phyloP scores from a whole-genome alignment of 1,140 invertebrate species.

The Scylla paramamosain region DNA sequence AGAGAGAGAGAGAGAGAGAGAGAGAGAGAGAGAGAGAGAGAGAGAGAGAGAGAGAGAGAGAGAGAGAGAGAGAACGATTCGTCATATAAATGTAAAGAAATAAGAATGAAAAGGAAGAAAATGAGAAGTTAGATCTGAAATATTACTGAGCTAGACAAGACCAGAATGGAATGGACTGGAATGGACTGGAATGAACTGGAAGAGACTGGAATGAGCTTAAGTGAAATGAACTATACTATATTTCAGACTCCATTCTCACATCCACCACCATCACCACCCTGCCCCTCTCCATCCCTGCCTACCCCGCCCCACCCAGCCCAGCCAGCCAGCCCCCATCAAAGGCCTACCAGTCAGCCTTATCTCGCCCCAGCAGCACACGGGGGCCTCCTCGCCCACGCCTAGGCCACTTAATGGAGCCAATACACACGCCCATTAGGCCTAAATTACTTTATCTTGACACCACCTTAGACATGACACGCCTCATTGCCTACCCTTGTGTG shows the following conservation, averaged over 20 bases:
- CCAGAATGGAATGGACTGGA: too few species aligned
- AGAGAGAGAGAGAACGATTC: background rate
- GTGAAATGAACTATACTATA: too few species aligned
- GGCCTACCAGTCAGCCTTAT: background rate
- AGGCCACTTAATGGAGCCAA: background rate
- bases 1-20: background rate
- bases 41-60: slow-evolving; percentile 27
- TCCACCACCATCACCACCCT: background rate
- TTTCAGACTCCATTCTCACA: too few species aligned
- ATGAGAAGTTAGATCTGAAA: too few species aligned
- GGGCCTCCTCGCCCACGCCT: background rate
- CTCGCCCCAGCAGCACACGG: background rate
- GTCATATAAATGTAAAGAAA: too few species aligned
- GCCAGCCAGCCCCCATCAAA: background rate
- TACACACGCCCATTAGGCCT: background rate
- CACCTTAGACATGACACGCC: background rate
- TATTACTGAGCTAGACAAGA: too few species aligned
- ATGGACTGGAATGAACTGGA: too few species aligned
- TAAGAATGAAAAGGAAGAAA: too few species aligned
- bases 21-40: slow-evolving; percentile 16
- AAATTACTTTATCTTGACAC: background rate
- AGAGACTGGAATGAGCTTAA: too few species aligned
- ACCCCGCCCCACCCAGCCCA: background rate
- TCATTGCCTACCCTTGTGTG: background rate
- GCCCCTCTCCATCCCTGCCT: background rate